Evolutionary conservation across 2,888 invertebrate genomes (phyloP).

Genomic region (Oxyteleia sp.): DNA sequence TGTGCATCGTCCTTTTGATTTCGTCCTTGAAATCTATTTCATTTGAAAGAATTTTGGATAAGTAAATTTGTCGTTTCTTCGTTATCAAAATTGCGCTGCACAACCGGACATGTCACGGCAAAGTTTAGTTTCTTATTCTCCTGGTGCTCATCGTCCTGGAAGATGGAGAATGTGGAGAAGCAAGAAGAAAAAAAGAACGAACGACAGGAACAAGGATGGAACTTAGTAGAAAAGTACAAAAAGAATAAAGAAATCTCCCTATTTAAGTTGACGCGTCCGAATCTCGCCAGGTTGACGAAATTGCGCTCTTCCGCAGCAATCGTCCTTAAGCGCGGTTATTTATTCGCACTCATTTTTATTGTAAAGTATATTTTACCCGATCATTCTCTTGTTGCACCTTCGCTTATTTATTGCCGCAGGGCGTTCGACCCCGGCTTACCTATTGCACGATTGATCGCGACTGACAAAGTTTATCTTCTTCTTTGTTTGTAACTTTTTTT

Average conservation of each 20-base stretch:
- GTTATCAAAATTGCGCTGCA: no score
- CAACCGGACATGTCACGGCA: slow-evolving; percentile 68
- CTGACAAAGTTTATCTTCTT: slow-evolving; percentile 79
- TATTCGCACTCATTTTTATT: slow-evolving; percentile 74
- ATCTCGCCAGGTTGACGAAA: slow-evolving; percentile 41
- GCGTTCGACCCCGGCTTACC: slow-evolving; percentile 75
- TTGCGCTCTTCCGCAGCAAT: slow-evolving; percentile 1
- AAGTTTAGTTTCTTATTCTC: slow-evolving; percentile 71
- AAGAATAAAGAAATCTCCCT: slow-evolving; percentile 78
- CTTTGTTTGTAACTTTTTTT: slow-evolving; percentile 71
- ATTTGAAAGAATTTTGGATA: no score
- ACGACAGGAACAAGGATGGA: slow-evolving; percentile 76
- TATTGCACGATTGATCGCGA: slow-evolving; percentile 82
- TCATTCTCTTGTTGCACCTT: slow-evolving; percentile 84
- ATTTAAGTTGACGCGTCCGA: slow-evolving; percentile 68
- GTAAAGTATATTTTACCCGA: slow-evolving; percentile 68
- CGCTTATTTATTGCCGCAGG: slow-evolving; percentile 86
- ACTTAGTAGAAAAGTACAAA: slow-evolving; percentile 86
- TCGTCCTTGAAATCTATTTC: no score
- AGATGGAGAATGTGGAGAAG: slow-evolving; percentile 41
- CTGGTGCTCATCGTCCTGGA: slow-evolving; percentile 76
- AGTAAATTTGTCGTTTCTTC: no score
- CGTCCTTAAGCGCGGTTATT: slow-evolving; percentile 38
- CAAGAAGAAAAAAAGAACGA: slow-evolving; percentile 58
- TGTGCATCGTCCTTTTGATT: no score